phyloP scores from a whole-genome alignment of 1,140 invertebrate species.

The Tetranychus urticae region DNA sequence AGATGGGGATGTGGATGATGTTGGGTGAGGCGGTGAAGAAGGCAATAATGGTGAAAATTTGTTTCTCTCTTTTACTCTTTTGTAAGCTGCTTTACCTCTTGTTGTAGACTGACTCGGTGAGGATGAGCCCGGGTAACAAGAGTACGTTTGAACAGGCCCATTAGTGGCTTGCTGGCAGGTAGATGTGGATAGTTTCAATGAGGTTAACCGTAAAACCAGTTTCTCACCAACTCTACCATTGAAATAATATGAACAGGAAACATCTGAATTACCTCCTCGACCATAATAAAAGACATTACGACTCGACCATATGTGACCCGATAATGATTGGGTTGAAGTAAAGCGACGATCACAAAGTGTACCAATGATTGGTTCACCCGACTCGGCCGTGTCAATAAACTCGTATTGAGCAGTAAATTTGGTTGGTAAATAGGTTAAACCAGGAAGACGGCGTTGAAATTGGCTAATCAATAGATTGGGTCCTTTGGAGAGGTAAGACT shows the following conservation, averaged over 20 bases:
- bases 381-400: slow-evolving; percentile 11
- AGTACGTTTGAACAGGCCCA: neutral
- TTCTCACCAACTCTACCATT: slow-evolving; percentile 4
- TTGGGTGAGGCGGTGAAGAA: no score
- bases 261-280: slow-evolving; percentile 11
- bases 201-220: slow-evolving; percentile 4
- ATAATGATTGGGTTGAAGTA: neutral
- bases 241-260: slow-evolving; percentile 12
- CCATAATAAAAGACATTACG: slow-evolving; percentile 14
- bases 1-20: neutral
- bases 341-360: slow-evolving; percentile 13
- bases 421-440: slow-evolving; percentile 1
- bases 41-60: no score
- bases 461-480: slow-evolving; percentile 11
- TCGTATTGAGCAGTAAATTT: slow-evolving; percentile 13
- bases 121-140: neutral
- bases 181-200: slow-evolving; percentile 4
- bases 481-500: slow-evolving; percentile 13
- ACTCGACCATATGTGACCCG: slow-evolving; percentile 7
- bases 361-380: slow-evolving; percentile 4
- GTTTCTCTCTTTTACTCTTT: neutral
- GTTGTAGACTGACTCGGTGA: neutral
- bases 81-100: neutral
- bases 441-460: slow-evolving; percentile 9
- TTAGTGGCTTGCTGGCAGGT: slow-evolving; percentile 7